Base-by-base conservation (phyloP, 2,113 vertebrate species). In the Typhlomys cinereus region DNA sequence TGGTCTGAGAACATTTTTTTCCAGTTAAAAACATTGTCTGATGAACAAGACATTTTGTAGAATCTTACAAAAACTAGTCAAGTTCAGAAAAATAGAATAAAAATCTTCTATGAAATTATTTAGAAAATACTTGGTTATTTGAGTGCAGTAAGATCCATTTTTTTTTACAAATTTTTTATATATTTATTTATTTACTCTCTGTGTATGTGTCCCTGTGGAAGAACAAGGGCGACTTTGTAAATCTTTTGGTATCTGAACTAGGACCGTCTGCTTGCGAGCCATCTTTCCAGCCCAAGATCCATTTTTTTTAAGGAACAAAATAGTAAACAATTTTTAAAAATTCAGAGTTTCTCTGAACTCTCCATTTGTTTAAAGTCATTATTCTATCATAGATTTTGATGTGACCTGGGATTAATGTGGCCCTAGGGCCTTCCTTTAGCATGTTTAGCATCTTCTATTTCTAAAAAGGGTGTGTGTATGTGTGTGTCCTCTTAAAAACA, bases 261-360 rank as follows among this genome's bases (percentile, higher is more conserved):
- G n/a, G n/a, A n/a, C n/a, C n/a, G n/a, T n/a, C n/a, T n/a, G n/a
- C n/a, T n/a, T n/a, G n/a, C n/a, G n/a, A n/a, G n/a, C n/a, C n/a
- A n/a, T n/a, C n/a, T n/a, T n/a, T n/a, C n/a, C n/a, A n/a, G n/a
- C n/a, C n/a, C n/a, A n/a, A n/a, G n/a, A n/a, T n/a, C n/a, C n/a
- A n/a, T n/a, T n/a, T n/a, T n/a, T 91, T 88, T 82, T 84, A 92
- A 87, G 41, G 34, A 89, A 71, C 59, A 39, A n/a, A 70, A 61
- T 88, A 21, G 90, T 89, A 92, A 92, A 59, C 54, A 80, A n/a
- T 25, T 84, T 41, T 85, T 75, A 81, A 75, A 57, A 85, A 93
- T 36, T 71, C 39, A 87, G 25, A 85, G 34, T 94, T 93, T 86
- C 84, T 62, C 27, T 80, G 66, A 94, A 71, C 25, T 87, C 8